Evolutionary conservation across 1,140 invertebrate genomes (phyloP).

Genomic region (Asbolus verrucosus): DNA sequence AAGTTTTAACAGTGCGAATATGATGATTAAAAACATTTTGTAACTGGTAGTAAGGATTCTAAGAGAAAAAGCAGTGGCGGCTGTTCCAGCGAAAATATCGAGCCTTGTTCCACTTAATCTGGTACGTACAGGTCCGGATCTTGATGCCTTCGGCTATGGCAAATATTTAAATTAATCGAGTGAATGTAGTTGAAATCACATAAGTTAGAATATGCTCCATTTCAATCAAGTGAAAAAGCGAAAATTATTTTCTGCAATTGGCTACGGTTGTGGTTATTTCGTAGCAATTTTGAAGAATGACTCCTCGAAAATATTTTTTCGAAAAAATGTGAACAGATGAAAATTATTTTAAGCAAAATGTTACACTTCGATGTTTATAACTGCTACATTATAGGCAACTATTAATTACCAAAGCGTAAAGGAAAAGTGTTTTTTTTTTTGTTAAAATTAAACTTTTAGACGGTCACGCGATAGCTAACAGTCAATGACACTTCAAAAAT

Average conservation of each 20-base stretch:
- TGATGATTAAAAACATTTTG: no score
- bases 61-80: no score
- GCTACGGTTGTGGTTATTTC: not conserved
- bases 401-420: no score
- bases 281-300: not conserved
- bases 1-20: no score
- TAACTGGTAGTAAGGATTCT: constrained; percentile 1
- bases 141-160: not conserved
- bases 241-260: not conserved
- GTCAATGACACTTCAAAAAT: no score
- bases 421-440: no score
- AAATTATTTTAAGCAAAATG: not conserved
- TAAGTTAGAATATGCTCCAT: not conserved
- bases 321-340: not conserved
- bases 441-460: no score
- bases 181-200: not conserved
- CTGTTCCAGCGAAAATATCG: no score
- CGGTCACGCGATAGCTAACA: no score
- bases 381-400: not conserved
- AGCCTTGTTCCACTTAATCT: not conserved
- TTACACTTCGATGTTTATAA: not conserved
- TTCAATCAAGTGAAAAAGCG: not conserved
- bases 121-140: not conserved
- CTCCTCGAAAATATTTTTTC: not conserved
- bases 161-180: not conserved